Base-by-base conservation (phyloP, 37 sponge, comb jelly and placozoan species). In the Hormiphora californensis region DNA sequence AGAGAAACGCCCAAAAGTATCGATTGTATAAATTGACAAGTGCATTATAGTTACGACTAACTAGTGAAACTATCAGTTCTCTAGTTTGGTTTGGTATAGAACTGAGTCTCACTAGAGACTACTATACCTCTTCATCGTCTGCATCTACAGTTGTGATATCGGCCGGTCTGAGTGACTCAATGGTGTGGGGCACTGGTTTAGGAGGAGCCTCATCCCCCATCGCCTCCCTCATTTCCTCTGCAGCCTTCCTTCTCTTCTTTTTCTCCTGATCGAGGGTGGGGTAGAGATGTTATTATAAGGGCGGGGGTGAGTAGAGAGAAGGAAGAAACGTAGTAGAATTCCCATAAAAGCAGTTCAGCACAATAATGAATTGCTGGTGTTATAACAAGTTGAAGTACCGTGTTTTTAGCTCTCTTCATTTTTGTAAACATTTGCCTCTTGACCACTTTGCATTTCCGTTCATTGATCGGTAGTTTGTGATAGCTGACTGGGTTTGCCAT, bases 111-210 rank as follows among this genome's bases (percentile, higher is more conserved):
- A n/a, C n/a, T n/a, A n/a, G n/a, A n/a, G n/a, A n/a, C n/a, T n/a
- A 57, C n/a, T 57, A 28, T 19, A 91, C 91, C 89, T 98, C 99
- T 38, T 87, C 89, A 62, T 98, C 99, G 40, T 91, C 90, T 9
- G 88, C 87, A 1, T 91, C 85, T 1, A 94, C 94, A 15, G 85
- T 73, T 1, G 99, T 94, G 35, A 89, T 91, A 69, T 98, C 99
- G 23, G 85, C 69, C 7, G 90, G 89, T 51, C 99, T 41, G 22
- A 88, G 88, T 54, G 88, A 95, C 63, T 98, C 99, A 21, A 94
- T 89, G 1, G 99, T 98, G 37, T 85, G 78, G 5, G 92, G 99
- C 1, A 88, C 88, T 54, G 86, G 88, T 68, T 94, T 98, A 1
- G 94, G 92, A 27, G 87, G 86, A 41, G 91, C 87, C 38, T 63